phyloP scores from a whole-genome alignment of 2,888 invertebrate species.

The Neelides folsomi region DNA sequence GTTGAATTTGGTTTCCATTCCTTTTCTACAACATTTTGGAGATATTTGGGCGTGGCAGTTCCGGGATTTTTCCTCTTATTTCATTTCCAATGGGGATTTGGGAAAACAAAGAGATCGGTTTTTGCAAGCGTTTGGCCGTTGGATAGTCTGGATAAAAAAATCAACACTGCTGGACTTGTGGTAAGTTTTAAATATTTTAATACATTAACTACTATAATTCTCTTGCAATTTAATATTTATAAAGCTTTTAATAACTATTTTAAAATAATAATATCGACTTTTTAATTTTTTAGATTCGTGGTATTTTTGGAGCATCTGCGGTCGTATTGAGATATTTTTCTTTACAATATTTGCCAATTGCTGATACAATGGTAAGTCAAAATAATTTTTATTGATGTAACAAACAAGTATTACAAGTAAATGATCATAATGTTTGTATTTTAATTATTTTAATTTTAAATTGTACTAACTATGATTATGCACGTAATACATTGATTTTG shows the following conservation, averaged over 20 bases:
- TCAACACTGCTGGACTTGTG: too few species aligned
- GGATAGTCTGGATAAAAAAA: neutral
- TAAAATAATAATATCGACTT: neutral
- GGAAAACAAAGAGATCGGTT: neutral
- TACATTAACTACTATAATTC: neutral
- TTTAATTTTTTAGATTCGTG: slow-evolving; percentile 21
- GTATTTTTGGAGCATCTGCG: slow-evolving; percentile 25
- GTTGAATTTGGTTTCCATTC: slow-evolving; percentile 18
- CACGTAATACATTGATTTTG: too few species aligned
- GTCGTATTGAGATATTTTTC: slow-evolving; percentile 30
- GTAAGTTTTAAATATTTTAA: too few species aligned
- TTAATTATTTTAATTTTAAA: too few species aligned
- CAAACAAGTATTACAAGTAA: too few species aligned
- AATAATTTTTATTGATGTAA: too few species aligned
- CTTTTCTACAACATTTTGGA: slow-evolving; percentile 22
- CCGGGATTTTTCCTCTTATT: slow-evolving; percentile 23
- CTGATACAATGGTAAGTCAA: slow-evolving; percentile 21
- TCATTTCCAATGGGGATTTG: slow-evolving; percentile 18
- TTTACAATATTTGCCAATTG: slow-evolving; percentile 28
- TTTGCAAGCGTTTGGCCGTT: neutral
- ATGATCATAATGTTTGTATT: too few species aligned
- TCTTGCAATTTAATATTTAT: neutral
- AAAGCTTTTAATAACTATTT: neutral
- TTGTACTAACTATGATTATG: too few species aligned
- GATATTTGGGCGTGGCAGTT: slow-evolving; percentile 22